Evolutionary conservation across 2,113 vertebrate species (phyloP), one percentile per base, ranked within the genome.

Genomic region (Bungarus multicinctus): DNA sequence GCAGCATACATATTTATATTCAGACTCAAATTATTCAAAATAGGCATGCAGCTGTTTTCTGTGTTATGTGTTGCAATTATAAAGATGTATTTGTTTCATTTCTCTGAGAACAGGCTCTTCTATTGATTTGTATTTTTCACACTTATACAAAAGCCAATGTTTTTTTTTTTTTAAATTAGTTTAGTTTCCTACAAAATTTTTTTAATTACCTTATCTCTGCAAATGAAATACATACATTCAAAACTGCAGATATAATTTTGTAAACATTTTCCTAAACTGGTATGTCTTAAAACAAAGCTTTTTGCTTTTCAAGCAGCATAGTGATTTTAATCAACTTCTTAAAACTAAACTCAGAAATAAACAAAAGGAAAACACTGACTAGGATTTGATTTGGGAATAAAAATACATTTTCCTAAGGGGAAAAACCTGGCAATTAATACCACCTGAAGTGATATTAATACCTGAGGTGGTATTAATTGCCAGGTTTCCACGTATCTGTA

Each of bases 191-290:
- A 85, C 92, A 95, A 96, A 97, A 97, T 54, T 91, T 91, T 93
- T 96, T 97, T 97, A 96, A 97, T 97, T 97, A 96, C 96, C 45
- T 96, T 96, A 95, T 96, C 94, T 95, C 95, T 91, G 94, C 95
- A 96, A 96, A 95, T 95, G 95, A 95, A 97, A 97, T 94, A 57
- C 52, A 95, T 94, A 92, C 94, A 92, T 95, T 96, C 96, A 94
- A 97, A 97, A 96, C 87, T 89, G 95, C 94, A 94, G 94, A 96
- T 96, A 95, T 54, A 94, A 94, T 94, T 96, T 96, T 92, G 52
- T 89, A 95, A 91, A 94, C 92, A 89, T 94, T 96, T 95, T 94
- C 94, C 91, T 88, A 92, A 96, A 94, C 60, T 95, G 93, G 87
- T 90, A 93, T 88, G 90, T 54, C 93, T 87, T 95, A 95, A 95